These are phyloP conservation scores for Laticauda laticaudata DNA, from an alignment of 2,113 vertebrate species.

Conservation along the genomic window DNA sequence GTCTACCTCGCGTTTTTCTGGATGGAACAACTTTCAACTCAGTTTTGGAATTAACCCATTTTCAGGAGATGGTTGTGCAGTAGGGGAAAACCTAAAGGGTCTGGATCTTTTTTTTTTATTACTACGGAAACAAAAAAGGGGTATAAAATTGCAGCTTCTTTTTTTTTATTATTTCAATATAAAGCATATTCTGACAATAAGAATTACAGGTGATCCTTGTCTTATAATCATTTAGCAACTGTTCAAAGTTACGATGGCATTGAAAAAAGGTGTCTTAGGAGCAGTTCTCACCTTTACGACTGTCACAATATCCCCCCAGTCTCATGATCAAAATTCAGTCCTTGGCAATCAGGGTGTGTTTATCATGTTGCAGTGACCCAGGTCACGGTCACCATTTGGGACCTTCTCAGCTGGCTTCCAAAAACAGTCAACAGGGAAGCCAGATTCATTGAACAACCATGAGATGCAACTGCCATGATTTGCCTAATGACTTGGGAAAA, in stretches of 20 bases:
- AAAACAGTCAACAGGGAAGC: not conserved
- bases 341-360: not conserved
- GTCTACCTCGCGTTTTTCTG: no score
- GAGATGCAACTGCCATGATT: not conserved
- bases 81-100: not conserved
- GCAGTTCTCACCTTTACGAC: not conserved
- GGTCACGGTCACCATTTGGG: not conserved
- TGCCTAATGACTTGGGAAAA: not conserved
- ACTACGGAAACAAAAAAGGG: not conserved
- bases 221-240: not conserved
- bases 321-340: not conserved
- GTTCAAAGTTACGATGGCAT: not conserved
- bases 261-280: not conserved
- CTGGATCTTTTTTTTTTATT: not conserved
- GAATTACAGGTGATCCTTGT: not conserved
- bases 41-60: not conserved
- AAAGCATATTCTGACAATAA: not conserved
- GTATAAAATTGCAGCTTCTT: not conserved
- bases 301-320: not conserved
- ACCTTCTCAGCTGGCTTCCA: not conserved
- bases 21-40: not conserved
- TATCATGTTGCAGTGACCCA: not conserved
- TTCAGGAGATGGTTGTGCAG: not conserved
- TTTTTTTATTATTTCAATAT: not conserved
- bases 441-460: not conserved